phyloP scores from a whole-genome alignment of 2,113 vertebrate species.

The Crotophaga sulcirostris region DNA sequence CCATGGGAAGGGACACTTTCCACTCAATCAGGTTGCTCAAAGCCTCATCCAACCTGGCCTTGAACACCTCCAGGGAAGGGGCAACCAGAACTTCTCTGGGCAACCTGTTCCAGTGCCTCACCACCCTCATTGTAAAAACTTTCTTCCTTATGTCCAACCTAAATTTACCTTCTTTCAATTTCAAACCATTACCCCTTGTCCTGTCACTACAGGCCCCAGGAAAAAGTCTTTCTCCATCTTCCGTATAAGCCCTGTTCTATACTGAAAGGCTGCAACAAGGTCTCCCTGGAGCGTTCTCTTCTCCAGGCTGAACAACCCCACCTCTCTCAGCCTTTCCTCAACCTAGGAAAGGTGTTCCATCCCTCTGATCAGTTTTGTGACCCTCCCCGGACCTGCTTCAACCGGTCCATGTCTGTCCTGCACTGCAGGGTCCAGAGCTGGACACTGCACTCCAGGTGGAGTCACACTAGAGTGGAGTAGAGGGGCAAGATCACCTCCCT shows the following conservation, averaged over 20 bases:
- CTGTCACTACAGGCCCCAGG: background rate
- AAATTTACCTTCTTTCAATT: background rate
- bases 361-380: accelerated
- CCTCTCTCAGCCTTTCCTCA: background rate
- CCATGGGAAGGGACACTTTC: background rate
- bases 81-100: background rate
- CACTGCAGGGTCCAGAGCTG: background rate
- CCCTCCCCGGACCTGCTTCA: background rate
- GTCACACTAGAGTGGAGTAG: no score
- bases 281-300: background rate
- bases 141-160: background rate
- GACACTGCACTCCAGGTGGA: no score
- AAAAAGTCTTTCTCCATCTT: background rate
- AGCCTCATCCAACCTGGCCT: background rate
- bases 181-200: background rate
- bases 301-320: background rate
- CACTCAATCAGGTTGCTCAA: background rate
- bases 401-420: background rate
- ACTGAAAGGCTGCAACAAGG: background rate
- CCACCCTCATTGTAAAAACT: background rate
- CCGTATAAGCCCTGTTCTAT: background rate
- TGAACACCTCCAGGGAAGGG: background rate
- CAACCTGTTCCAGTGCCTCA: background rate
- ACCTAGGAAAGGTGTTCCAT: background rate
- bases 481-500: no score